A percentile compares a stretch with the other conserved stretches of the same genome.
These are phyloP conservation scores for Urocyon cinereoargenteus DNA, from an alignment of 2,797 vertebrate genomes.

Conservation along the genomic window DNA sequence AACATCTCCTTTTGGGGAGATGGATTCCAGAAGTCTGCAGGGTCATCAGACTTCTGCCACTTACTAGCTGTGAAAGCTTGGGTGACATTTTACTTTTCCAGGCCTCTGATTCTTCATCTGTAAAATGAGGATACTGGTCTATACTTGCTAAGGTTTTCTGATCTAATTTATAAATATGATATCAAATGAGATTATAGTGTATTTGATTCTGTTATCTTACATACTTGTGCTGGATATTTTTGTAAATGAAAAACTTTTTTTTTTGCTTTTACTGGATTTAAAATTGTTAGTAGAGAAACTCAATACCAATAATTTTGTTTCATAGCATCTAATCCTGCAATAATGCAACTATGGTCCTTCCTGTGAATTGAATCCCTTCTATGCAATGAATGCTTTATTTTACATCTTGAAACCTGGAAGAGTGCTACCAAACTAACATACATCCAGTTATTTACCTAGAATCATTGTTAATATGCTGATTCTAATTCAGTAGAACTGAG, in stretches of 20 bases:
- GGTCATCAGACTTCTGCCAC: neutral
- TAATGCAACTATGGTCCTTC: neutral
- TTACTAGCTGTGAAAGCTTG: fast-evolving
- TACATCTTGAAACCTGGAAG: neutral
- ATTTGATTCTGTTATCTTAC: neutral
- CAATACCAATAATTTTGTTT: neutral
- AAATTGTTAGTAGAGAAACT: neutral
- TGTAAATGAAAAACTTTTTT: neutral
- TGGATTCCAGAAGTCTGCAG: neutral
- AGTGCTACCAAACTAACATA: neutral
- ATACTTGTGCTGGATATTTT: neutral
- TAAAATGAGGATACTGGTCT: neutral
- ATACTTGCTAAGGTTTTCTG: neutral
- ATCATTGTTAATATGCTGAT: neutral
- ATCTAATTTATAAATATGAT: neutral
- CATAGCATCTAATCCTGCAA: neutral
- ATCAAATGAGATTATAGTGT: neutral
- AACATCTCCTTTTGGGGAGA: neutral
- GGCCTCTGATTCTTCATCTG: neutral
- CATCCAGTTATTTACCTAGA: neutral
- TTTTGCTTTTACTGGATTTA: neutral
- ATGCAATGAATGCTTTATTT: neutral
- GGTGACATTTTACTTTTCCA: neutral
- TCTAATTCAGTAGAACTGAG: neutral
- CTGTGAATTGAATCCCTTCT: neutral